Conservation (phyloP, 2,888 invertebrate genomes). For the Hypselothyrea guttata region DNA sequence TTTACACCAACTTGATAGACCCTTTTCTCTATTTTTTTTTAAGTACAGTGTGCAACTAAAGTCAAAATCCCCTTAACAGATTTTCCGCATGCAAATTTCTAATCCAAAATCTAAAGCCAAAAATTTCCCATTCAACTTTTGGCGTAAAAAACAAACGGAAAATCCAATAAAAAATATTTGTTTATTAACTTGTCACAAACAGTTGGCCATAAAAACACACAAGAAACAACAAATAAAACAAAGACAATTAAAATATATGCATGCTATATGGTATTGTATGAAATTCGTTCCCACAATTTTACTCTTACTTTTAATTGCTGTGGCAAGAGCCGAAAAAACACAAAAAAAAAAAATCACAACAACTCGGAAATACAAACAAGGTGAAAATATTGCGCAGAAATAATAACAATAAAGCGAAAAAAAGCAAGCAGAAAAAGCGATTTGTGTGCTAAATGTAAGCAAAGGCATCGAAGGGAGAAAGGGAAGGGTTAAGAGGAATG, state of each 20-base stretch:
- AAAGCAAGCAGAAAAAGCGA: constrained; percentile 37
- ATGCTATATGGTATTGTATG: too few species aligned
- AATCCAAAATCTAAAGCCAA: too few species aligned
- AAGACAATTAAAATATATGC: constrained; percentile 35
- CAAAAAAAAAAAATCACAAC: constrained; percentile 28
- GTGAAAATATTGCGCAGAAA: constrained; percentile 47
- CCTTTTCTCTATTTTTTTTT: too few species aligned
- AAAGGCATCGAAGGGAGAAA: constrained; percentile 12
- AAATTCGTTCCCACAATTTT: constrained; percentile 13
- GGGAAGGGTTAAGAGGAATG: neutral
- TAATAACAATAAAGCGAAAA: neutral
- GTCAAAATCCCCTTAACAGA: too few species aligned
- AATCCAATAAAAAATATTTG: too few species aligned
- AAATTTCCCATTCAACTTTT: too few species aligned
- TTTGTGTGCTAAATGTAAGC: too few species aligned
- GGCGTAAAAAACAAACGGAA: too few species aligned
- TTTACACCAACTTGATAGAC: too few species aligned
- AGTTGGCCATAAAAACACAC: constrained; percentile 27
- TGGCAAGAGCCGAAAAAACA: constrained; percentile 26
- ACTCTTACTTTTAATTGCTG: constrained; percentile 34
- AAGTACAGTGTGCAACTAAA: too few species aligned
- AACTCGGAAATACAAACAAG: constrained; percentile 24
- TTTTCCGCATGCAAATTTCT: too few species aligned
- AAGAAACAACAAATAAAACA: neutral
- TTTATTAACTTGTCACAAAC: constrained; percentile 12